Evolutionary conservation across 35 echinoderm and acorn worm genomes (phyloP), one percentile per base, ranked within the genome.

Genomic region (Hemicentrotus pulcherrimus): DNA sequence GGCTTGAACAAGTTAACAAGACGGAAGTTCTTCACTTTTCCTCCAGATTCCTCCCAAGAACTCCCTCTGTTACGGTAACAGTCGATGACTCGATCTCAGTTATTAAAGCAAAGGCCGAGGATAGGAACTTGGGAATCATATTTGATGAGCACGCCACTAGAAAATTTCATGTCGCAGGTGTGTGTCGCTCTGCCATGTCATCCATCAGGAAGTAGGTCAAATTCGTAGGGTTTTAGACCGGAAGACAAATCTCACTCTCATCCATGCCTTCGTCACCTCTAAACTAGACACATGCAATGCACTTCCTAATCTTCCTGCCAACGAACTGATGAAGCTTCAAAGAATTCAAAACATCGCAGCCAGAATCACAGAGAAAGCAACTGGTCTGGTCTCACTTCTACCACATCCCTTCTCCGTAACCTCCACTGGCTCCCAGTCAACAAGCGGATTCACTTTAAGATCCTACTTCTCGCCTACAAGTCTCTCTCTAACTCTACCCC

Each of bases 141-240:
- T n/a, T n/a, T n/a, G n/a, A n/a, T 91, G 41, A 32, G 88, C 31
- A 91, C 41, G 6, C 32, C 19, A 91, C 88, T 9, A 32, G 88
- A 91, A 46, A 91, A 91, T 91, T 31, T 7, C 88, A 91, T 32
- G 19, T 91, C 9, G 45, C 31, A 6, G 32, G 41, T 4, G 45
- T 91, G 31, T 91, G 88, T 46, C 88, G 60, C 22, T 94, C 48
- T 61, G 92, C 92, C 92, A 94, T 60, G 60, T 19, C 47, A 94
- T 48, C 48, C 35, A 71, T 71, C 60, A 55, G 47, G 92, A 94
- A 55, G 48, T 71, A 48, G 30, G 46, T 5, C 47, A 32, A n/a
- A n/a, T n/a, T n/a, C n/a, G n/a, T n/a, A n/a, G n/a, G n/a, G n/a
- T n/a, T n/a, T n/a, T n/a, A n/a, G 16, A 60, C 24, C 48, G 30